Evolutionary conservation across 1,140 invertebrate genomes (phyloP).

Genomic region (Himalopsyche phryganea): DNA sequence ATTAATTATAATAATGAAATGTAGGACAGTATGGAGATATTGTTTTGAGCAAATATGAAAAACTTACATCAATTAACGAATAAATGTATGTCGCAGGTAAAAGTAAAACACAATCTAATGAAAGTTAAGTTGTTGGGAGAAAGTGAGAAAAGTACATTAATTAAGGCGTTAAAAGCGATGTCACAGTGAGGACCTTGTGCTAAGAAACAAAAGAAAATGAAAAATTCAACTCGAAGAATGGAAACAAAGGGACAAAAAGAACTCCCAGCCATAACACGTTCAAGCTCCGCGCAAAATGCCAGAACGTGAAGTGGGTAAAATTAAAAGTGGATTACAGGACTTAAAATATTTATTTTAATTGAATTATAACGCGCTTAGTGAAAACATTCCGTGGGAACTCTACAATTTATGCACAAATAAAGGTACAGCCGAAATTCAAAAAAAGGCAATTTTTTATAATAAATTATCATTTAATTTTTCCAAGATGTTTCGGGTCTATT

Average conservation of each 20-base stretch:
- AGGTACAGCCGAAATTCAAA: too few relatives aligned
- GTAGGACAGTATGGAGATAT: not conserved
- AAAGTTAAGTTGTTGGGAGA: conserved; percentile 2
- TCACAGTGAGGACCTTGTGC: not conserved
- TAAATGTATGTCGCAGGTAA: not conserved
- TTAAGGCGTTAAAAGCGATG: conserved; percentile 22
- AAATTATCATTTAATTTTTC: too few relatives aligned
- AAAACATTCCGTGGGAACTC: not conserved
- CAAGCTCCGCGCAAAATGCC: not conserved
- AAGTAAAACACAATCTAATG: not conserved
- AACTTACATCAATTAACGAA: not conserved
- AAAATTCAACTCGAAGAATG: conserved; percentile 19
- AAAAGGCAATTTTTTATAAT: too few relatives aligned
- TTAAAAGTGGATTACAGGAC: too few relatives aligned
- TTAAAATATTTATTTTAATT: too few relatives aligned
- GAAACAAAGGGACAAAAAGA: conserved; percentile 12
- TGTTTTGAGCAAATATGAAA: not conserved
- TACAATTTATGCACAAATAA: too few relatives aligned
- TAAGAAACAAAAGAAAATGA: conserved; percentile 18
- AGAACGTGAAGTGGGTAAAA: conserved; percentile 1
- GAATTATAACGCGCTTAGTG: too few relatives aligned
- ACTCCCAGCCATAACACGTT: not conserved
- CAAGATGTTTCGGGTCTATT: too few relatives aligned
- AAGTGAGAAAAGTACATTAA: conserved; percentile 27
- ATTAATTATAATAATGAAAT: too few relatives aligned